Conservation (phyloP, 2,797 vertebrate genomes). For the Manis crassicaudata region DNA sequence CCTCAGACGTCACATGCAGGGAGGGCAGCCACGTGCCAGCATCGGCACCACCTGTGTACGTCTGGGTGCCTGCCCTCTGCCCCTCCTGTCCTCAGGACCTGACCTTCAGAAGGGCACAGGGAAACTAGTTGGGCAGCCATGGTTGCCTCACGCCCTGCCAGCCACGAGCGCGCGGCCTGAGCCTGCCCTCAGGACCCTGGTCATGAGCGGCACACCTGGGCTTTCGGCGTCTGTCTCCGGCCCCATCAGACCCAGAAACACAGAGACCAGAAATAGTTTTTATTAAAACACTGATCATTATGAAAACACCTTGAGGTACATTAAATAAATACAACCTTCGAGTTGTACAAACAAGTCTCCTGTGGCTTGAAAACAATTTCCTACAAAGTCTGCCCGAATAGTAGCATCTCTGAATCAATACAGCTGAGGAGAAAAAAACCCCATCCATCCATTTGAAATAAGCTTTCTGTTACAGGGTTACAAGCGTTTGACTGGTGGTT, state of each 20-base stretch:
- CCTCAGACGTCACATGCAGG: rapidly evolving
- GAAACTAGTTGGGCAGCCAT: not conserved
- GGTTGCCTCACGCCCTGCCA: rapidly evolving
- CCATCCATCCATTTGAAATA: constrained; percentile 61
- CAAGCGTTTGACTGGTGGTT: constrained; percentile 33
- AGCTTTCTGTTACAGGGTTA: constrained; percentile 36
- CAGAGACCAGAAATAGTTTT: constrained; percentile 89
- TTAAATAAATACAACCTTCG: constrained; percentile 91
- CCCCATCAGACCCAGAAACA: constrained; percentile 76
- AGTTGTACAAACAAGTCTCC: constrained; percentile 80
- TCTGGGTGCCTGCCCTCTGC: not conserved
- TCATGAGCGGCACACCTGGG: rapidly evolving
- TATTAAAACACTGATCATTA: constrained; percentile 96
- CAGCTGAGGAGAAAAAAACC: constrained; percentile 3
- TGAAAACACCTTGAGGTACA: constrained; percentile 97
- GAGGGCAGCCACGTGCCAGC: not conserved
- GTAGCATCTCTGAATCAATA: constrained; percentile 72
- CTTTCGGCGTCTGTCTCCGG: not conserved
- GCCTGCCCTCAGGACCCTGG: not conserved
- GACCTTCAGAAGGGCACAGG: not conserved
- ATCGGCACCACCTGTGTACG: rapidly evolving
- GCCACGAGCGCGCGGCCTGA: too few relatives aligned
- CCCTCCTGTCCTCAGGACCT: too few relatives aligned
- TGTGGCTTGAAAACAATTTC: constrained; percentile 70
- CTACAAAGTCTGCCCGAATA: constrained; percentile 76